Evolutionary conservation across 2,888 invertebrate genomes (phyloP), one percentile per base, ranked within the genome.

Genomic region (Xanthorhoe designata): DNA sequence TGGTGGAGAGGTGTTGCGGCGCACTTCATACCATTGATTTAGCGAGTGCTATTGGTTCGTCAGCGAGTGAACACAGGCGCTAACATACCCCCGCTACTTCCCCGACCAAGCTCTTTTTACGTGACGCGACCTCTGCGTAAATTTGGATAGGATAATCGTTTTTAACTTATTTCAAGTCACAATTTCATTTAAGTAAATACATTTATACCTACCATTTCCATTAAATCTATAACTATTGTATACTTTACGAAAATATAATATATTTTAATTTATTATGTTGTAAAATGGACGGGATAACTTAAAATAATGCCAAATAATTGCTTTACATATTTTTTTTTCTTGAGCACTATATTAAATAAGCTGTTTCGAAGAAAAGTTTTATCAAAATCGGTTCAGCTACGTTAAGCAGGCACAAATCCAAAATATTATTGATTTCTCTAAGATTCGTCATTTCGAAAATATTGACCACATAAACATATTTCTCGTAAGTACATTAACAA

Each of bases 221-320:
- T 47, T 42, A 3, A 47, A 51, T 51, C 19, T 51, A 24, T 7
- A 10, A 17, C 13, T 59, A 5, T 35, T 52, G 52, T 57, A 52
- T 35, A 58, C 8, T 49, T 38, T 66, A 66, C 9, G 62, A 62
- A 66, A 66, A 66, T 61, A 58, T 45, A 24, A 53, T 29, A 53
- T 19, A 47, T 50, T 42, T 49, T 63, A 17, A 50, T 42, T 49
- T n/a, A 61, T 38, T 29, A 6, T 38, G 8, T 38, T 38, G 54
- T 47, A 13, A 54, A 60, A 61, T 64, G 67, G 67, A 67, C 67
- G 67, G 67, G 42, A 56, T 3, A 60, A 67, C 56, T 19, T 35
- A 53, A 65, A 58, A 51, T 32, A n/a, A 49, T 18, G 45, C 38
- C 61, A 51, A 53, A 56, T 45, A 61, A 57, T 7, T 38, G 8